Conservation (phyloP, 2,113 vertebrate species). For the Falco punctatus region DNA sequence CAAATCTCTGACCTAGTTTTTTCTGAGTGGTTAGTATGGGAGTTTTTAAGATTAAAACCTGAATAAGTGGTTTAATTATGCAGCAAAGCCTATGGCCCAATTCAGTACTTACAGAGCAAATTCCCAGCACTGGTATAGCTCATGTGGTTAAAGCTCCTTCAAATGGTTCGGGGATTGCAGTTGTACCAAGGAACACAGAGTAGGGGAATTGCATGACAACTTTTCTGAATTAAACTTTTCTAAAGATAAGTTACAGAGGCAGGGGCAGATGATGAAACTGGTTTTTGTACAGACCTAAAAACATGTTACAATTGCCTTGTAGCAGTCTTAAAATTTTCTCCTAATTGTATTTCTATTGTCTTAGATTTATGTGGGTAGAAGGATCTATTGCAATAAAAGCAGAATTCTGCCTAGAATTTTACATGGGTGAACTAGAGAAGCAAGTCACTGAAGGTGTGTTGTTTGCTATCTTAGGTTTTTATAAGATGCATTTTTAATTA, state of each 20-base stretch:
- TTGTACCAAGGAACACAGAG: background rate
- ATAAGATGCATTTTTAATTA: background rate
- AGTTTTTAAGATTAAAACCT: slow-evolving; percentile 3
- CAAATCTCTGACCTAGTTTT: slow-evolving; percentile 14
- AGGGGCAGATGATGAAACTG: background rate
- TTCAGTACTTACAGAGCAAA: background rate
- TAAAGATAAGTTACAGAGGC: background rate
- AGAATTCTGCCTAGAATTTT: background rate
- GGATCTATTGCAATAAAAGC: background rate
- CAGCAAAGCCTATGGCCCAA: background rate
- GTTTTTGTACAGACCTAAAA: background rate
- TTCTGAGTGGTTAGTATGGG: background rate
- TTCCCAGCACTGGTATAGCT: background rate
- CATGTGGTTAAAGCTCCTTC: background rate
- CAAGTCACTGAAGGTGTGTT: background rate
- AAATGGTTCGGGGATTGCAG: background rate
- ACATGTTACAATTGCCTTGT: background rate
- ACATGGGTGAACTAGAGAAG: background rate
- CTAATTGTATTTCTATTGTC: background rate
- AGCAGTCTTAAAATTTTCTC: background rate
- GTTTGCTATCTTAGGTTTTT: background rate
- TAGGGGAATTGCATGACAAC: background rate
- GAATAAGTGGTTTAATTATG: background rate
- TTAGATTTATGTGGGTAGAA: background rate
- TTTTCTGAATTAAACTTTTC: background rate